Conservation (phyloP, 1,140 invertebrate genomes). For the Melipona quadrifasciata region DNA sequence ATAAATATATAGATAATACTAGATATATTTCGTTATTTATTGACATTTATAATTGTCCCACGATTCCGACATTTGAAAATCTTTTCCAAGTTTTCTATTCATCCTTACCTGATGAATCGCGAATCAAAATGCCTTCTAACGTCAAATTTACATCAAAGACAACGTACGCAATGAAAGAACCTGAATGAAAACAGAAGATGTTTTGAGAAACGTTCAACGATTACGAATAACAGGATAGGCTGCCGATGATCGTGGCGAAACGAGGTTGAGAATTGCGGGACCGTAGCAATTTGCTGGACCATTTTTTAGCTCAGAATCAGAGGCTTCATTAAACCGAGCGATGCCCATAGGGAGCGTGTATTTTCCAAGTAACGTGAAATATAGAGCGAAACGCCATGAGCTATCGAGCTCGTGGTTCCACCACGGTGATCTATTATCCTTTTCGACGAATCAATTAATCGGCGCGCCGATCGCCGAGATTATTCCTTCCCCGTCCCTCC, state of each 20-base stretch:
- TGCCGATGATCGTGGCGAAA: not conserved
- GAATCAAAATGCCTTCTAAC: too few relatives aligned
- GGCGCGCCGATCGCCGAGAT: not conserved
- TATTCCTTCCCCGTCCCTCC: not conserved
- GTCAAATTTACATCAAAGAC: too few relatives aligned
- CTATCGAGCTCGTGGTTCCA: not conserved
- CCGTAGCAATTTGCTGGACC: not conserved
- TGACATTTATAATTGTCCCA: too few relatives aligned
- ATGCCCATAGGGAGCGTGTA: not conserved
- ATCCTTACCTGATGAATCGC: too few relatives aligned
- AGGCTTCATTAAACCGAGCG: not conserved
- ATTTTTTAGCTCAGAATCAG: not conserved
- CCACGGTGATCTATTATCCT: not conserved
- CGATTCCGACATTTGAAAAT: too few relatives aligned
- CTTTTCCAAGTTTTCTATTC: too few relatives aligned
- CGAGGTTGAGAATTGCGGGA: not conserved
- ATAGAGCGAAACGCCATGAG: not conserved
- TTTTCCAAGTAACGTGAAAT: not conserved
- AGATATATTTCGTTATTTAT: too few relatives aligned
- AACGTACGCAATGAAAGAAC: too few relatives aligned
- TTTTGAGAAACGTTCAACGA: not conserved
- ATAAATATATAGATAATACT: too few relatives aligned
- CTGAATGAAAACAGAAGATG: not conserved
- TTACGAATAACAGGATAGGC: not conserved
- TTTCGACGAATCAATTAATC: slow-evolving; percentile 1